Conservation (phyloP, 2,797 vertebrate genomes). For the Cyprinodon diabolis region DNA sequence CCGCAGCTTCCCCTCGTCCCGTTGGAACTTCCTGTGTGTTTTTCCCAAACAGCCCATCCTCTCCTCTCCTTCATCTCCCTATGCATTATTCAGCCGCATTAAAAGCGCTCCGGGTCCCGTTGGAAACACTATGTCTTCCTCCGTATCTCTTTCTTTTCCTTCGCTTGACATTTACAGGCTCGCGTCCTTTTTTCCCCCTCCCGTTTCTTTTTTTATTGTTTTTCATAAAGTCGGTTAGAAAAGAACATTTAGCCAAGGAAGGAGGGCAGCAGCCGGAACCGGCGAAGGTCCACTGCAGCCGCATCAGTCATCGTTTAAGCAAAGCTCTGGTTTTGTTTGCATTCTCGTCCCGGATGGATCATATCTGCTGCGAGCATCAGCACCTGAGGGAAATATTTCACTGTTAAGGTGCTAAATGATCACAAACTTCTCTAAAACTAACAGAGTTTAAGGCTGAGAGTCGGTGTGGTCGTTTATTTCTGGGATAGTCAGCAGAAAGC, state of each 20-base stretch:
- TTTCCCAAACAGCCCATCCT: constrained; percentile 30
- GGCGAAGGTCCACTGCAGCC: not conserved
- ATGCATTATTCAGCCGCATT: constrained; percentile 41
- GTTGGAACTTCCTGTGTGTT: constrained; percentile 23
- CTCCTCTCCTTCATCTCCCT: constrained; percentile 13
- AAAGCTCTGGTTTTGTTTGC: not conserved
- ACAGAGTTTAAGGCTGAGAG: not conserved
- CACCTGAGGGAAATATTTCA: not conserved
- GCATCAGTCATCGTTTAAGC: not conserved
- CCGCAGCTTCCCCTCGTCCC: constrained; percentile 3
- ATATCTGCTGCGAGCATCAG: not conserved
- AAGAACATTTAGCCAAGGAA: not conserved
- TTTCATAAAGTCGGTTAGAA: constrained; percentile 6
- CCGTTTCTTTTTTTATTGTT: not conserved
- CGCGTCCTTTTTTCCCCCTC: too few relatives aligned
- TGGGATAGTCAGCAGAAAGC: not conserved
- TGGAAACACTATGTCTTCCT: not conserved
- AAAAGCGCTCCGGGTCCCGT: constrained; percentile 20
- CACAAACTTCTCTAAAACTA: not conserved
- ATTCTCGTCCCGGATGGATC: not conserved
- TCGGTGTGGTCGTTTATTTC: not conserved
- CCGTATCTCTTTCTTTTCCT: not conserved
- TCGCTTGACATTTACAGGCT: constrained; percentile 5
- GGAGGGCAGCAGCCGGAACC: not conserved
- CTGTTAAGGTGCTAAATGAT: not conserved